Evolutionary conservation across 2,797 vertebrate genomes (phyloP).

Genomic region (Octomys mimax): DNA sequence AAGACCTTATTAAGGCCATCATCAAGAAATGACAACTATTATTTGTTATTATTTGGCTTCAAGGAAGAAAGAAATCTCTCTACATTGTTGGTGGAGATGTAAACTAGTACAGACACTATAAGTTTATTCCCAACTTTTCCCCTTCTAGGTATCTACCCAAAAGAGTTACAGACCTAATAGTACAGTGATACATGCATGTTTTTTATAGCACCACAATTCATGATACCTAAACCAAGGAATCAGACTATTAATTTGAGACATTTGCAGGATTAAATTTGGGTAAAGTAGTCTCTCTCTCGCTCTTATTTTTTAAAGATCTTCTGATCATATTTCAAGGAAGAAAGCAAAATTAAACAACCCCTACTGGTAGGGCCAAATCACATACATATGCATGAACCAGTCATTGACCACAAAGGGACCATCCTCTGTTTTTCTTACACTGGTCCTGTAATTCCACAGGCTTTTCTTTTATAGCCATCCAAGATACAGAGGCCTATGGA

Average conservation of each 20-base stretch:
- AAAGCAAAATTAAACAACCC: slow-evolving; percentile 54
- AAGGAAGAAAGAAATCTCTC: not conserved
- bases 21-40: not conserved
- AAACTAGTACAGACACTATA: not conserved
- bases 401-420: not conserved
- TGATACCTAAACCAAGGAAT: not conserved
- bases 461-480: not conserved
- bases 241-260: not conserved
- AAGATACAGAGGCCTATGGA: slow-evolving; percentile 5
- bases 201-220: not conserved
- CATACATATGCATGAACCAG: not conserved
- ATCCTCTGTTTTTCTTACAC: slow-evolving; percentile 21
- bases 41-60: too few species aligned
- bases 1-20: not conserved
- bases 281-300: not conserved
- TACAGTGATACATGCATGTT: not conserved
- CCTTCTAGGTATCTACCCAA: not conserved
- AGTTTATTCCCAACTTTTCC: not conserved
- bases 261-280: not conserved
- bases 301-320: slow-evolving; percentile 36
- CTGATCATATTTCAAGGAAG: slow-evolving; percentile 35
- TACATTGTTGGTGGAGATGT: not conserved
- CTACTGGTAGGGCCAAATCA: not conserved
- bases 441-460: not conserved
- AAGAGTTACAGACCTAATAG: not conserved